Evolutionary conservation across 2,797 vertebrate genomes (phyloP).

Genomic region (Kryptopterus vitreolus): DNA sequence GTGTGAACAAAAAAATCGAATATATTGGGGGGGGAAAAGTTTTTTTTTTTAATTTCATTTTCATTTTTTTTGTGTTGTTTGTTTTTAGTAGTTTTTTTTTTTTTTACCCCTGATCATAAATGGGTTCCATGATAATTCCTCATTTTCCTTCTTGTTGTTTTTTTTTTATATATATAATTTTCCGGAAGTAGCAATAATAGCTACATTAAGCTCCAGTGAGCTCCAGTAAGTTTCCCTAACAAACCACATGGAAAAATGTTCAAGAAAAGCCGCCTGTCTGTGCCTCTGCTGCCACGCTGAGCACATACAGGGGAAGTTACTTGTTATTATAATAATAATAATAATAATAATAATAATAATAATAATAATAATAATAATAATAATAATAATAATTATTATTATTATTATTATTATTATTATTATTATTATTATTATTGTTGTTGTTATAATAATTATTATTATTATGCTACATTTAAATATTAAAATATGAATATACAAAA

Average conservation of each 20-base stretch:
- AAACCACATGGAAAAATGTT: neutral
- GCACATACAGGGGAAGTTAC: neutral
- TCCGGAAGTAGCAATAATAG: constrained; percentile 5
- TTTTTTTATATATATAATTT: neutral
- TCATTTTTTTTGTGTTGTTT: no score
- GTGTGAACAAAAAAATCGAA: neutral
- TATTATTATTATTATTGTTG: neutral
- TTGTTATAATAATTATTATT: neutral
- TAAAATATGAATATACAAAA: neutral
- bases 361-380: constrained; percentile 7
- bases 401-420: neutral
- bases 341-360: neutral
- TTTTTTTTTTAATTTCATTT: no score
- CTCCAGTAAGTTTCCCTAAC: neutral
- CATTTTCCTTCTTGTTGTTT: constrained; percentile 1
- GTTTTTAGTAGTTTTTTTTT: no score
- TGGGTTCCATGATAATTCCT: neutral
- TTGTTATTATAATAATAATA: neutral
- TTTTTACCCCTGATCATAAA: neutral
- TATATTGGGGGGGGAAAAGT: no score
- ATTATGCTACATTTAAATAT: neutral
- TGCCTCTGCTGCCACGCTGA: constrained; percentile 21
- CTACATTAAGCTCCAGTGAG: neutral
- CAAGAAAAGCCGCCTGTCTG: constrained; percentile 4
- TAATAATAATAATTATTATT: neutral